Conservation (phyloP, 1,140 invertebrate genomes). For the Calycopis cecrops region DNA sequence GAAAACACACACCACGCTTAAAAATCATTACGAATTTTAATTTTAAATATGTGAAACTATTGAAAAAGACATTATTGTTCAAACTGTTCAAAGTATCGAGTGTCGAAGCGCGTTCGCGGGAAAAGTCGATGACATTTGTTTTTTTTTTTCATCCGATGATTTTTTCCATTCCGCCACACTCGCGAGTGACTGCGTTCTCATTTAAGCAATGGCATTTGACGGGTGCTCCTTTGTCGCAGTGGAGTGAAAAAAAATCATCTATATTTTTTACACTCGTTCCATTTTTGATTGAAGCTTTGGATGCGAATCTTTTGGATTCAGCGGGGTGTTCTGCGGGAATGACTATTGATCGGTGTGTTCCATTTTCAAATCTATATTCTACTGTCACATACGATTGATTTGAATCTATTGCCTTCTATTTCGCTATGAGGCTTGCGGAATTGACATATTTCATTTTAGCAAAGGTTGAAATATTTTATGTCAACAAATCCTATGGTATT, state of each 20-base stretch:
- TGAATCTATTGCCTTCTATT: background rate
- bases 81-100: constrained; percentile 11
- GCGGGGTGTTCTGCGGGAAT: constrained; percentile 3
- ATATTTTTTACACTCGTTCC: constrained; percentile 36
- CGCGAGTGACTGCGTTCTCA: constrained; percentile 68
- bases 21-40: constrained; percentile 8
- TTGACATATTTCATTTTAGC: no score
- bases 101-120: constrained; percentile 27
- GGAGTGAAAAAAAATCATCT: constrained; percentile 43
- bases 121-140: constrained; percentile 44
- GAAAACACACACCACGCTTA: background rate
- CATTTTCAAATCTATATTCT: constrained; percentile 2
- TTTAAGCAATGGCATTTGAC: constrained; percentile 71
- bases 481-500: no score
- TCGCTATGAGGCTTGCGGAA: no score
- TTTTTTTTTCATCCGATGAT: constrained; percentile 60
- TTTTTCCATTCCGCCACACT: constrained; percentile 65
- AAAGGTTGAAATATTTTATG: no score
- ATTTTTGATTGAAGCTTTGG: constrained; percentile 56
- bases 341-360: constrained; percentile 11
- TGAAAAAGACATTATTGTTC: constrained; percentile 5
- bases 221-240: constrained; percentile 53
- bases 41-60: background rate
- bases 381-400: background rate
- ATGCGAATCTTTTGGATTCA: constrained; percentile 41